Conservation (phyloP, 2,797 vertebrate species). For the Ceryle rudis region DNA sequence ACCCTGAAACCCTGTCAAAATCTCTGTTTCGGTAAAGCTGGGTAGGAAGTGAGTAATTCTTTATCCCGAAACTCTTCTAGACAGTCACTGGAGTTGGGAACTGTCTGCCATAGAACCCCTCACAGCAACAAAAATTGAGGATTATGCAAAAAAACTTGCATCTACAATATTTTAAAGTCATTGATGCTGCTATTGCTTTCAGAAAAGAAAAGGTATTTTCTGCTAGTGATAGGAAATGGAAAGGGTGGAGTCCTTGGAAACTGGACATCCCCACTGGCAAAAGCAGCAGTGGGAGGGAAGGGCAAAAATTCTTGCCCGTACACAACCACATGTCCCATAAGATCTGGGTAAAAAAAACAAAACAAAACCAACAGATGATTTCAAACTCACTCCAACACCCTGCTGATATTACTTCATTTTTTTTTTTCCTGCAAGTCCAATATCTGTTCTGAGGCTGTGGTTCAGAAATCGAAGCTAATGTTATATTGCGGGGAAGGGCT, state of each 20-base stretch:
- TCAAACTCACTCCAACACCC: constrained; percentile 2
- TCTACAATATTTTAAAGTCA: neutral
- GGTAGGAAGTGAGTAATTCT: neutral
- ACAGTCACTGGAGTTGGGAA: neutral
- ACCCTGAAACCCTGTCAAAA: neutral
- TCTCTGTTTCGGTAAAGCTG: neutral
- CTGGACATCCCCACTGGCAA: neutral
- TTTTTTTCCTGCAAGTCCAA: neutral
- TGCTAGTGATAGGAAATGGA: neutral
- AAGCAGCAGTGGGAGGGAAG: neutral
- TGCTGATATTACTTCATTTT: neutral
- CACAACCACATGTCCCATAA: neutral
- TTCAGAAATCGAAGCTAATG: neutral
- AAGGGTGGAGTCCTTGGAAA: neutral
- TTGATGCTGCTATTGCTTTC: neutral
- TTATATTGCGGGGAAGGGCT: neutral
- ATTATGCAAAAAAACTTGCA: neutral
- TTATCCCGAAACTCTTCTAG: neutral
- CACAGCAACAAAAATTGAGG: neutral
- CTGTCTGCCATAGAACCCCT: neutral
- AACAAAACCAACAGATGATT: neutral
- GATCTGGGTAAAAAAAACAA: rapidly evolving
- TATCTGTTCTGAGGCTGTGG: neutral
- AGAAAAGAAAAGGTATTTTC: neutral
- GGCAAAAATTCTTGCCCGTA: neutral